These are phyloP conservation scores for Ficedula albicollis DNA, from an alignment of 2,797 vertebrate genomes.

Conservation along the genomic window DNA sequence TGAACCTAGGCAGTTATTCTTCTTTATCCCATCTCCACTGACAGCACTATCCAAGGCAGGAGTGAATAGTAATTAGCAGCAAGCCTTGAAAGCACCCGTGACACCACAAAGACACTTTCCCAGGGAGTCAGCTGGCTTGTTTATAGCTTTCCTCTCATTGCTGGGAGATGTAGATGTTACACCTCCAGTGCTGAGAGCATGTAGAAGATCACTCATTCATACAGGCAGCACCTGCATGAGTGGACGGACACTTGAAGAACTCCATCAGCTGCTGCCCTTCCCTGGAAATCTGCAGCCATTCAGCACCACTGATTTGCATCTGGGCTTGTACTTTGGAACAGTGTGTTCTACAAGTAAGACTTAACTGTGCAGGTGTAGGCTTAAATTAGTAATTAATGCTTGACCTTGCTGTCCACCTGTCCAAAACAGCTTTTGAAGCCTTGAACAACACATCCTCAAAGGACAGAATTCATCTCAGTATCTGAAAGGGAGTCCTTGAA, in stretches of 20 bases:
- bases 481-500: background rate
- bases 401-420: background rate
- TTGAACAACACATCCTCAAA: background rate
- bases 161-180: background rate
- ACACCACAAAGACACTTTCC: background rate
- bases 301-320: background rate
- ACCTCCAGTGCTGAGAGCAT: background rate
- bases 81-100: background rate
- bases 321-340: background rate
- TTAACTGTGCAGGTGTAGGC: background rate
- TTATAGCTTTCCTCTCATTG: background rate
- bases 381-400: background rate
- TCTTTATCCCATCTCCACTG: background rate
- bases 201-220: background rate
- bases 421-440: background rate
- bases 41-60: background rate
- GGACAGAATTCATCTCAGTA: background rate
- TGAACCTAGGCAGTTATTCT: background rate
- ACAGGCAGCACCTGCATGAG: background rate
- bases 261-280: background rate
- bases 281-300: background rate
- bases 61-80: background rate
- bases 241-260: background rate
- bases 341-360: background rate
- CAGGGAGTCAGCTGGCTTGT: background rate